A percentile compares a stretch with the other conserved stretches of the same genome.
Conservation (phyloP, 2,113 vertebrate genomes). For the Saguinus midas region DNA sequence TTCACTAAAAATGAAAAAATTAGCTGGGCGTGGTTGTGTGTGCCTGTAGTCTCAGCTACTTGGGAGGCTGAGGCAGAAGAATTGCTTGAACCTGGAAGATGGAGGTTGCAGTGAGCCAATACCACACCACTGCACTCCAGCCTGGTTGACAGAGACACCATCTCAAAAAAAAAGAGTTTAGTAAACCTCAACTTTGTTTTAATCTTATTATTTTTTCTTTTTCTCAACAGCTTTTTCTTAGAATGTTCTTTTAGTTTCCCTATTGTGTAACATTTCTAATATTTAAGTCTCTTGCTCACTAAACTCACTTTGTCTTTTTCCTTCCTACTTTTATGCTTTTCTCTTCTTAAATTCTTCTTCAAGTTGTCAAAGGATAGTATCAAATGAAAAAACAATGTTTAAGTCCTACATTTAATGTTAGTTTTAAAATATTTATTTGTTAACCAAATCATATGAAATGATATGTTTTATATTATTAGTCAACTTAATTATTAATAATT, state of each 20-base stretch:
- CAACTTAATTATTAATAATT: constrained; percentile 11
- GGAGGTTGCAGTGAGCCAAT: no score
- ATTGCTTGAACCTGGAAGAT: no score
- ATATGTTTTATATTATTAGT: background rate
- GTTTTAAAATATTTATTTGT: constrained; percentile 45
- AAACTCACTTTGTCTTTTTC: constrained; percentile 35
- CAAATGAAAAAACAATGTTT: background rate
- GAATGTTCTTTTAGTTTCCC: background rate
- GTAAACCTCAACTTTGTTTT: background rate
- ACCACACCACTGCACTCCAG: no score
- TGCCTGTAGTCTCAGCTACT: no score
- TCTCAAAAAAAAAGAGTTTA: background rate
- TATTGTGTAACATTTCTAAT: background rate
- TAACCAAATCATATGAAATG: background rate
- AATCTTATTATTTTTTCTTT: constrained; percentile 31
- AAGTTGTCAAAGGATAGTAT: constrained; percentile 16
- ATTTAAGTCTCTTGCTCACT: background rate
- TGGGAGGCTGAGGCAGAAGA: no score
- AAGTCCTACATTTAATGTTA: constrained; percentile 10
- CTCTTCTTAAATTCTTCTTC: constrained; percentile 46
- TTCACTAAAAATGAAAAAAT: no score
- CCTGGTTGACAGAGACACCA: no score
- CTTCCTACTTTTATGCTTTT: constrained; percentile 21
- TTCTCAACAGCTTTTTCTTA: constrained; percentile 39
- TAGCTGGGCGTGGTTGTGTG: no score